These are phyloP conservation scores for Myrmecophaga tridactyla DNA, from an alignment of 2,113 vertebrate genomes.

Conservation along the genomic window DNA sequence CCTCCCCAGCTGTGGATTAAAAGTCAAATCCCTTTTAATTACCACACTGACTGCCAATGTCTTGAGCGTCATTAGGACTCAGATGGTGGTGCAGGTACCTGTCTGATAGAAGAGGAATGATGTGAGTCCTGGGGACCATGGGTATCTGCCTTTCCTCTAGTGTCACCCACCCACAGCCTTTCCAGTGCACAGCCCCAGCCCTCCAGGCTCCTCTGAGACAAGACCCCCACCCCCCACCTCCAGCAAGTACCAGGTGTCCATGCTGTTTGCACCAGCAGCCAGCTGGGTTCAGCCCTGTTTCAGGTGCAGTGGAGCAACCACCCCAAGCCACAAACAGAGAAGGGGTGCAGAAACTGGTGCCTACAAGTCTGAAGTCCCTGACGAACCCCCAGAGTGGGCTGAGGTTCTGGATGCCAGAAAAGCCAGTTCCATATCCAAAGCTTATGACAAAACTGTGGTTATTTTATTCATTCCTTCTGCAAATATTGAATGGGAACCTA, in stretches of 20 bases:
- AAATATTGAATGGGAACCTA: neutral
- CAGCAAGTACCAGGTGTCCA: fast-evolving
- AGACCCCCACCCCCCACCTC: neutral
- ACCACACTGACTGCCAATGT: neutral
- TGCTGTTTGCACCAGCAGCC: neutral
- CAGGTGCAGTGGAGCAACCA: neutral
- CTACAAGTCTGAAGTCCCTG: neutral
- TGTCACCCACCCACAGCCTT: neutral
- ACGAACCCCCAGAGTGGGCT: neutral
- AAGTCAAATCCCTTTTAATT: neutral
- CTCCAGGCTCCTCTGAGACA: neutral
- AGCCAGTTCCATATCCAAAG: neutral
- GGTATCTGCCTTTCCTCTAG: neutral
- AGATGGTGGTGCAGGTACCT: neutral
- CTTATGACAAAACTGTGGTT: neutral
- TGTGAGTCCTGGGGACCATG: neutral
- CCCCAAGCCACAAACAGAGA: neutral
- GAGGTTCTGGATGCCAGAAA: neutral
- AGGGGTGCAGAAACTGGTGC: no score
- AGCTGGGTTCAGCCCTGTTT: neutral
- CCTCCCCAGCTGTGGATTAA: neutral
- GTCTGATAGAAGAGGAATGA: neutral
- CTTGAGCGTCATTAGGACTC: neutral
- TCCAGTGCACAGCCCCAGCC: neutral
- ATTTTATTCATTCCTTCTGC: neutral